phyloP scores from a whole-genome alignment of 2,888 invertebrate genomes.

The Stramonita haemastoma region DNA sequence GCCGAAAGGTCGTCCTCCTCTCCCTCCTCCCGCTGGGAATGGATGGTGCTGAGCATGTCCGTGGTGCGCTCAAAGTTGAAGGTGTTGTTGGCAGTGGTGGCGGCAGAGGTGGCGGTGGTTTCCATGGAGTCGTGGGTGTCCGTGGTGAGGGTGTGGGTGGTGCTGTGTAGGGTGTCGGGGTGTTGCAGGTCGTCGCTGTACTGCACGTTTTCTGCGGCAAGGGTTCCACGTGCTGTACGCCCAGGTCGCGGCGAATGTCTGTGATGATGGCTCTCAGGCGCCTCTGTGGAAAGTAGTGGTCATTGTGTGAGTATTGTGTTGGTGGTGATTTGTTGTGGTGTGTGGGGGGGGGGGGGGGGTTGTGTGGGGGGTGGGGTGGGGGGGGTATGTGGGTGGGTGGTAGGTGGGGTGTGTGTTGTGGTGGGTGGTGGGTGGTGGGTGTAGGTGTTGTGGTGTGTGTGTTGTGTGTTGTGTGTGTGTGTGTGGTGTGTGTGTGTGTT shows the following conservation, averaged over 20 bases:
- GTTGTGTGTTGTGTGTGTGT: too few species aligned
- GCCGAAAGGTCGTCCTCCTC: constrained; percentile 53
- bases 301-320: too few species aligned
- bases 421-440: too few species aligned
- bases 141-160: background rate
- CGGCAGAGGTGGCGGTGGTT: background rate
- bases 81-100: constrained; percentile 41
- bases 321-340: too few species aligned
- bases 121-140: background rate
- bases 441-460: too few species aligned
- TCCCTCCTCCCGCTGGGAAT: constrained; percentile 34
- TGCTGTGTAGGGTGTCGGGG: background rate
- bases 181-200: background rate
- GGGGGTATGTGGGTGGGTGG: too few species aligned
- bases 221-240: constrained; percentile 52
- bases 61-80: constrained; percentile 49
- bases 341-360: too few species aligned
- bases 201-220: background rate
- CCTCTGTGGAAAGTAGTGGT: constrained; percentile 56
- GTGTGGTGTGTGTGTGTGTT: too few species aligned
- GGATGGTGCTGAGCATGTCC: constrained; percentile 50
- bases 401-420: too few species aligned
- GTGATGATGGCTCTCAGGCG: constrained; percentile 69
- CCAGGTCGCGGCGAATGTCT: constrained; percentile 66
- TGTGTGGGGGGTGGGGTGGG: too few species aligned